Conservation (phyloP, 2,113 vertebrate genomes). For the Hydrolagus affinis region DNA sequence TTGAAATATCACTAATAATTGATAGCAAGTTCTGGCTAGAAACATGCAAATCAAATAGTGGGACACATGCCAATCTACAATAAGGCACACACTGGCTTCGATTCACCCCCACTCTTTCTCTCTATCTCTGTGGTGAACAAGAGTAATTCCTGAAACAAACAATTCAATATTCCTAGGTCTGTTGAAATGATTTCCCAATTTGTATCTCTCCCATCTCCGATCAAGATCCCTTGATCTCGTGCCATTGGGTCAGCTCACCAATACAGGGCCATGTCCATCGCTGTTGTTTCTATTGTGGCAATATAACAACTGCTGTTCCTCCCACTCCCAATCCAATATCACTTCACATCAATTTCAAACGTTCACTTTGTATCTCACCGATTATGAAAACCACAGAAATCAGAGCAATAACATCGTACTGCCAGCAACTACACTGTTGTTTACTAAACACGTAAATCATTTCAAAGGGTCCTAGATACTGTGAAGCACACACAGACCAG, state of each 20-base stretch:
- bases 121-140: too few species aligned
- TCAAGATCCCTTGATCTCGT: neutral
- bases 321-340: too few species aligned
- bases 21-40: too few species aligned
- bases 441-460: neutral
- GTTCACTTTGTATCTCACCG: neutral
- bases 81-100: too few species aligned
- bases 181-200: neutral
- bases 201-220: too few species aligned
- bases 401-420: neutral
- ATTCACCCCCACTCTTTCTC: too few species aligned
- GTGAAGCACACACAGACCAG: neutral
- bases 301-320: neutral
- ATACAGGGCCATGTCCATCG: neutral
- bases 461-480: neutral
- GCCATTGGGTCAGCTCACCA: neutral
- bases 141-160: too few species aligned
- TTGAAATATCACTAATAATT: too few species aligned
- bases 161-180: neutral
- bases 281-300: neutral
- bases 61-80: too few species aligned
- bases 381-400: conserved; percentile 1
- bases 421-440: neutral
- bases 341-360: neutral
- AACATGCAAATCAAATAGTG: too few species aligned